Percentiles rank a stretch among this genome's conserved stretches.
These are phyloP conservation scores for Electrona antarctica DNA, from an alignment of 2,113 vertebrate species.

Conservation along the genomic window DNA sequence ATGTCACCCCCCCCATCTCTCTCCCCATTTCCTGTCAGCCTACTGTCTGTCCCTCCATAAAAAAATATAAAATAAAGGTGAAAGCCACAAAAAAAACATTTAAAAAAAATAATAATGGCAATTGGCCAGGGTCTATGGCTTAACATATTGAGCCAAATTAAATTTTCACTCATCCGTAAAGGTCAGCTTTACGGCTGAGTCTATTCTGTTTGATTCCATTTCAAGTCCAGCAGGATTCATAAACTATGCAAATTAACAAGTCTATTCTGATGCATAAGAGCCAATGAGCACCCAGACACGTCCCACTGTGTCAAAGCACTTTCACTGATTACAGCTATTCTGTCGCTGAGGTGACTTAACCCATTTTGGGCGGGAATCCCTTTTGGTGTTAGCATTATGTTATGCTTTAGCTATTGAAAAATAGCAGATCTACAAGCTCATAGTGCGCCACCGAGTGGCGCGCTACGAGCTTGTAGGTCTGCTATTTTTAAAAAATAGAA, in stretches of 20 bases:
- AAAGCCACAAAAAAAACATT: too few relatives aligned
- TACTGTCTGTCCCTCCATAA: too few relatives aligned
- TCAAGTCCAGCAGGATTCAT: slow-evolving; percentile 13
- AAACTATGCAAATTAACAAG: slow-evolving; percentile 43
- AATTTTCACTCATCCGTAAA: slow-evolving; percentile 42
- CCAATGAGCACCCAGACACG: slow-evolving; percentile 26
- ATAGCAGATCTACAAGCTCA: too few relatives aligned
- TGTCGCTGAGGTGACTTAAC: slow-evolving; percentile 31
- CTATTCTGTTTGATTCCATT: slow-evolving; percentile 58
- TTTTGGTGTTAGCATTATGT: too few relatives aligned
- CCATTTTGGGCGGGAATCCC: too few relatives aligned
- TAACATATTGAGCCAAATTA: slow-evolving; percentile 48
- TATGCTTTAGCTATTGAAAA: too few relatives aligned
- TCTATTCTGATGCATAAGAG: not conserved
- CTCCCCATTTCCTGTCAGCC: too few relatives aligned
- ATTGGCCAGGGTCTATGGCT: slow-evolving; percentile 14
- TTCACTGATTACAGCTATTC: slow-evolving; percentile 35
- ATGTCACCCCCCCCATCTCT: too few relatives aligned
- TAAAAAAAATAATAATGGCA: slow-evolving; percentile 15
- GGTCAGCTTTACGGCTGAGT: slow-evolving; percentile 28
- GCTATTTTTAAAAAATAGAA: too few relatives aligned
- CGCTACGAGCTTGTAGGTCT: too few relatives aligned
- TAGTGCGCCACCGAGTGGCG: too few relatives aligned
- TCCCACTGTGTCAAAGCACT: slow-evolving; percentile 49
- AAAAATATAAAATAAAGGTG: too few relatives aligned